These are phyloP conservation scores for Genyomyrus donnyi DNA, from an alignment of 2,113 vertebrate genomes.

Conservation along the genomic window DNA sequence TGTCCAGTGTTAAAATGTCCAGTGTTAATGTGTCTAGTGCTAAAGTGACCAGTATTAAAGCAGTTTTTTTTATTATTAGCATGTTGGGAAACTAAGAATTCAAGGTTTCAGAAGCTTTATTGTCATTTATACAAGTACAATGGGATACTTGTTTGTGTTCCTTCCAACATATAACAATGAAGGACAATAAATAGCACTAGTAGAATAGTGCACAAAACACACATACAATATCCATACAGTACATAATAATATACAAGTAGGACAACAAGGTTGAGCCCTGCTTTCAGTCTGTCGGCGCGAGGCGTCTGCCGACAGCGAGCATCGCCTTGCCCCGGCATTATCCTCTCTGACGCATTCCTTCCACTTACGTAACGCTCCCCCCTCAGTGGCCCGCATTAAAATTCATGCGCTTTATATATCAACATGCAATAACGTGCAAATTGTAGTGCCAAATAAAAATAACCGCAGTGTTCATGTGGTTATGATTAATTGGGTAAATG, in stretches of 20 bases:
- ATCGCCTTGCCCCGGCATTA: constrained; percentile 34
- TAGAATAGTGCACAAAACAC: background rate
- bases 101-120: background rate
- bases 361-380: constrained; percentile 39
- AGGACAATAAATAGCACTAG: background rate
- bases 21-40: background rate
- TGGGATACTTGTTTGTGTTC: background rate
- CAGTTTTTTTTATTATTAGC: background rate
- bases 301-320: background rate
- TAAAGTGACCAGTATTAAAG: background rate
- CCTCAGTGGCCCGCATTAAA: constrained; percentile 40
- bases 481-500: background rate
- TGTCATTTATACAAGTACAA: background rate
- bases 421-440: constrained; percentile 53
- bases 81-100: background rate
- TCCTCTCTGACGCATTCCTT: constrained; percentile 27
- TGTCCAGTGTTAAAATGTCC: background rate
- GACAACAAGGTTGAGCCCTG: background rate
- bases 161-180: background rate
- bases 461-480: constrained; percentile 38
- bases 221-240: background rate
- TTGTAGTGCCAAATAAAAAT: constrained; percentile 46
- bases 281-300: constrained; percentile 6
- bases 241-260: background rate
- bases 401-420: constrained; percentile 46